These are phyloP conservation scores for Drosophila tsacasi DNA, from an alignment of 1,140 invertebrate species.

Conservation along the genomic window DNA sequence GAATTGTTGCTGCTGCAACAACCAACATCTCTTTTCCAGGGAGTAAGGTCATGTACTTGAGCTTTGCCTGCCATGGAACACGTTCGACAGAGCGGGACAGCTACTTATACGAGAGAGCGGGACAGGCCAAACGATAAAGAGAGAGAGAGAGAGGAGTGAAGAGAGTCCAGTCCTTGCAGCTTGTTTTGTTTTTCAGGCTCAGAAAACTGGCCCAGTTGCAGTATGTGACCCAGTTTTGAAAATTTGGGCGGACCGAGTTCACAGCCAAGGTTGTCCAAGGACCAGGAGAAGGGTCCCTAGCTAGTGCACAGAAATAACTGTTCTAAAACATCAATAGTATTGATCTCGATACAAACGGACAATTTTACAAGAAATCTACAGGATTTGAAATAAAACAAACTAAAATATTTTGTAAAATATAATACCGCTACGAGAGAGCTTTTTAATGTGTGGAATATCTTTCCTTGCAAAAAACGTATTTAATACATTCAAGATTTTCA, in stretches of 20 bases:
- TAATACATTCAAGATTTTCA: background rate
- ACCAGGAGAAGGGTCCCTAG: background rate
- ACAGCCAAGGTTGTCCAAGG: conserved; percentile 3
- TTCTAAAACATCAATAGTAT: background rate
- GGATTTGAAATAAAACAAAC: no score
- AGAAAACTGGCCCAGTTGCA: conserved; percentile 9
- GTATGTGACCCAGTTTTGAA: conserved; percentile 40
- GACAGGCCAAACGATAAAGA: background rate
- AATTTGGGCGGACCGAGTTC: conserved; percentile 20
- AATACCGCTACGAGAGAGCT: background rate
- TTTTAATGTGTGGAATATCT: no score
- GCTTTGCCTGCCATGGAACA: conserved; percentile 51
- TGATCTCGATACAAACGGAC: background rate
- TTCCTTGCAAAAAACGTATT: no score
- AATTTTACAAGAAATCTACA: background rate
- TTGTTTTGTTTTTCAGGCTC: background rate
- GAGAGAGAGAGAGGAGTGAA: conserved; percentile 1
- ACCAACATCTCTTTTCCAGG: conserved; percentile 26
- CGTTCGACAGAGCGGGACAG: conserved; percentile 48
- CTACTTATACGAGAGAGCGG: conserved; percentile 10
- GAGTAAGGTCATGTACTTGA: conserved; percentile 81
- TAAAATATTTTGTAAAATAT: background rate
- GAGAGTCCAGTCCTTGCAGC: conserved; percentile 60
- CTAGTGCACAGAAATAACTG: background rate
- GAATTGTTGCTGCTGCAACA: conserved; percentile 26